A percentile compares a stretch with the other conserved stretches of the same genome.
Conservation (phyloP, 2,888 invertebrate genomes). For the Penaeus monodon region DNA sequence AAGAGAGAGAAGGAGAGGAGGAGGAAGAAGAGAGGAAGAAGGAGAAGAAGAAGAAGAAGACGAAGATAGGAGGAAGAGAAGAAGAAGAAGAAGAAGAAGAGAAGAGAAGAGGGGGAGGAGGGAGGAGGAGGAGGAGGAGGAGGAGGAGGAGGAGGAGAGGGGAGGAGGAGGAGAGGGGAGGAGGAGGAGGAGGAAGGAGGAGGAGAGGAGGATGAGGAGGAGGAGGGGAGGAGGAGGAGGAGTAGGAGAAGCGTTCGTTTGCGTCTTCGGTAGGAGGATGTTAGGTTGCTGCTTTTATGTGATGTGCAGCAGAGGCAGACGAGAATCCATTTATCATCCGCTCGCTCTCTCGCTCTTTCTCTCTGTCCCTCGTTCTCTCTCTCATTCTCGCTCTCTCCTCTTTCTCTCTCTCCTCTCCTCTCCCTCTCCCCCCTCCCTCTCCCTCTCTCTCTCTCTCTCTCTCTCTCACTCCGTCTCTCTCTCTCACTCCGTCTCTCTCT, state of each 20-base stretch:
- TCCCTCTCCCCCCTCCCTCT: too few species aligned
- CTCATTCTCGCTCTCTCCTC: neutral
- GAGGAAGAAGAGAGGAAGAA: neutral
- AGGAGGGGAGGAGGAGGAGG: neutral
- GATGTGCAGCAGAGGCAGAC: too few species aligned
- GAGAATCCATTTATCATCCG: too few species aligned
- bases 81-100: neutral
- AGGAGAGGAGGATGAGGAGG: neutral
- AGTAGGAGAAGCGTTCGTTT: too few species aligned
- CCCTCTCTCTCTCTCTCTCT: neutral
- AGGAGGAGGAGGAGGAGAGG: too few species aligned
- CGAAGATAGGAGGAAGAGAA: neutral
- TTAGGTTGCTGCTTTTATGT: too few species aligned
- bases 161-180: too few species aligned
- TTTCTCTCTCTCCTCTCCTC: neutral
- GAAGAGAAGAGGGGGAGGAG: neutral
- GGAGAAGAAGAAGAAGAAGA: neutral
- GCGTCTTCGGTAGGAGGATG: too few species aligned
- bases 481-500: neutral
- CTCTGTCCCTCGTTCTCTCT: constrained; percentile 3
- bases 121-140: neutral
- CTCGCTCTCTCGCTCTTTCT: constrained; percentile 11
- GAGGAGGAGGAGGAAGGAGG: too few species aligned
- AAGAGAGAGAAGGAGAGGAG: neutral
- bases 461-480: neutral